Percentiles rank a stretch among this genome's conserved stretches.
phyloP scores from a whole-genome alignment of 2,888 invertebrate genomes.

The Anarsia innoxiella region DNA sequence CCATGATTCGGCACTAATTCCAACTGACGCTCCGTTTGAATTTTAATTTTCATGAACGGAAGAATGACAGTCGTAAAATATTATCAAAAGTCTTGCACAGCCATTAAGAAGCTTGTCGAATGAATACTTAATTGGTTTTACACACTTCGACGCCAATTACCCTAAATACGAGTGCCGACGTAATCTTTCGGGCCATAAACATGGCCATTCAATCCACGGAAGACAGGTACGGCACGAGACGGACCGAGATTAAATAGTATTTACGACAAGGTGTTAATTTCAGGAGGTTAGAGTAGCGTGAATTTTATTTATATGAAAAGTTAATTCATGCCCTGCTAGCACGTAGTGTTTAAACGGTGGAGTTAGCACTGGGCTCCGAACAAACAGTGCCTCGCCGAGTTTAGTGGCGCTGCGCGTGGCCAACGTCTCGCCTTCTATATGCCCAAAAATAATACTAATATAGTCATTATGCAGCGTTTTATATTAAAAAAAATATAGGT shows the following conservation, averaged over 20 bases:
- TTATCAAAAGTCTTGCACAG: slow-evolving; percentile 14
- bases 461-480: too few relatives aligned
- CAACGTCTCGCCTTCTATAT: too few relatives aligned
- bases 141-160: slow-evolving; percentile 31
- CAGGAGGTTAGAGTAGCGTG: slow-evolving; percentile 74
- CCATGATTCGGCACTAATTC: slow-evolving; percentile 24
- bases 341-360: slow-evolving; percentile 70
- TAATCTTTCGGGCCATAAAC: slow-evolving; percentile 42
- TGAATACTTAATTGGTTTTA: slow-evolving; percentile 36
- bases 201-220: slow-evolving; percentile 28
- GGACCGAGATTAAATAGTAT: slow-evolving; percentile 63
- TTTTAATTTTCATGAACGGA: slow-evolving; percentile 18
- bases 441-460: too few relatives aligned
- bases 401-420: slow-evolving; percentile 30
- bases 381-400: slow-evolving; percentile 49
- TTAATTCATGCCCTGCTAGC: slow-evolving; percentile 71
- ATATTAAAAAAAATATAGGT: too few relatives aligned
- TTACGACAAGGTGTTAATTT: slow-evolving; percentile 74
- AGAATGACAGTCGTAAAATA: slow-evolving; percentile 14
- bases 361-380: slow-evolving; percentile 70
- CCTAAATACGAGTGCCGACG: slow-evolving; percentile 28
- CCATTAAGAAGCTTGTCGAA: slow-evolving; percentile 22
- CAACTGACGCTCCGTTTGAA: slow-evolving; percentile 16
- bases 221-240: slow-evolving; percentile 52
- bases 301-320: slow-evolving; percentile 76